Evolutionary conservation across 2,888 invertebrate genomes (phyloP), one percentile per base, ranked within the genome.

Genomic region (Drepana falcataria): DNA sequence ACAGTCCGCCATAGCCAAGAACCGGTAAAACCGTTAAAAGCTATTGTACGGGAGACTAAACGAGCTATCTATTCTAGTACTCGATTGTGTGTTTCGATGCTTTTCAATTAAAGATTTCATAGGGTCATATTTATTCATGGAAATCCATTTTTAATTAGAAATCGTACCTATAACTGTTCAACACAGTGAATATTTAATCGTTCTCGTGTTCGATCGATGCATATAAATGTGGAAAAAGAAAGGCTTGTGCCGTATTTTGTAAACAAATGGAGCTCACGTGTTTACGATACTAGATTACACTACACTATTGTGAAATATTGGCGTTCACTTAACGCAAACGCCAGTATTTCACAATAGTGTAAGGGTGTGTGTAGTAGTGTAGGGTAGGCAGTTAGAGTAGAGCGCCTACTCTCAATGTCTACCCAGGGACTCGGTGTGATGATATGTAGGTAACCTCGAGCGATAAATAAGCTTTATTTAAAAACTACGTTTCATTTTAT

Each of bases 11-110:
- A 78, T 76, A 75, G 66, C 65, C 68, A 70, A 51, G 59, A 79
- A 79, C 76, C 77, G 72, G 78, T 79, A 71, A 75, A 64, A 80
- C 85, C 86, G 85, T 85, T 87, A 83, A 66, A 67, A 61, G 65
- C 68, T 76, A 77, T 85, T 84, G 81, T 83, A 65, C 65, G 64
- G 67, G 70, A 68, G 61, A 49, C 37, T 37, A 69, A 73, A 68
- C 68, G 62, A 66, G 57, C 61, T 66, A 64, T 66, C 63, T 62
- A 68, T 64, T 65, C 69, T 64, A 62, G 59, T 65, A 56, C 66
- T 60, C 60, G 64, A 44, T 51, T 40, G 7, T 44, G 51, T 40
- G 34, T 33, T 40, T 41, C 40, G 40, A 51, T 41, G 35, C 21
- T 40, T 37, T 49, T 40, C 40, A 49, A 49, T 49, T 41, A 51